Base-by-base conservation (phyloP, 2,797 vertebrate species). In the Oceanodroma leucorhoa region DNA sequence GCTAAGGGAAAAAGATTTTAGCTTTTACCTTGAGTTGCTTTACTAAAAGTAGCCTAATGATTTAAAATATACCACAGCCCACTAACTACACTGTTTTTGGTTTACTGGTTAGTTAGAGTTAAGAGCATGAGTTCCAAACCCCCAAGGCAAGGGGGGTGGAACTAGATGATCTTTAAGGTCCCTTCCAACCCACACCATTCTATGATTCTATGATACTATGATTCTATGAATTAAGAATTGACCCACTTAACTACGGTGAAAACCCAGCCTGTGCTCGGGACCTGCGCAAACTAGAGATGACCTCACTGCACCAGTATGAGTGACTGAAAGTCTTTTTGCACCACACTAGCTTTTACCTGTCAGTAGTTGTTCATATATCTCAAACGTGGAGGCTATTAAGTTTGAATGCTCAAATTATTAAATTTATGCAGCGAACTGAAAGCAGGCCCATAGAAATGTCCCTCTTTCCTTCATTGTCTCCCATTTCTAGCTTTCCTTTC, bases 101-200 rank as follows among this genome's bases (percentile, higher is more conserved):
- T 95, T 83, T 40, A 71, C 14, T 58, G 50, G 24, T 36, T 67
- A n/a, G 32, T 36, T 38, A 65, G 38, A 32, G 10, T 23, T 43
- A 76, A 48, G 53, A 70, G 27, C 17, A 40, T 3, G 3, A 81
- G 10, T 51, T 65, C 16, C 24, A 43, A 16, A 3, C 26, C 24
- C 20, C 19, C 0, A 0, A 5, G 24, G 40, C 8, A 61, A 8
- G 2, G 1, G 11, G 5, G 3, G 1, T 58, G 32, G 50, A 91
- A 60, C 36, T 29, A 73, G 22, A 21, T 43, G 30, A 53, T 46
- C 46, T 82, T 66, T 46, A 80, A 38, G 11, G 32, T 43, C 29
- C 27, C 13, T 84, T 73, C 34, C 51, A 91, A 70, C 15, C 17
- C 29, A 69, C 11, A 51, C 8, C 30, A 29, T 40, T 53, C 17